These are phyloP conservation scores for Orius laevigatus DNA, from an alignment of 1,140 invertebrate species.

Conservation along the genomic window DNA sequence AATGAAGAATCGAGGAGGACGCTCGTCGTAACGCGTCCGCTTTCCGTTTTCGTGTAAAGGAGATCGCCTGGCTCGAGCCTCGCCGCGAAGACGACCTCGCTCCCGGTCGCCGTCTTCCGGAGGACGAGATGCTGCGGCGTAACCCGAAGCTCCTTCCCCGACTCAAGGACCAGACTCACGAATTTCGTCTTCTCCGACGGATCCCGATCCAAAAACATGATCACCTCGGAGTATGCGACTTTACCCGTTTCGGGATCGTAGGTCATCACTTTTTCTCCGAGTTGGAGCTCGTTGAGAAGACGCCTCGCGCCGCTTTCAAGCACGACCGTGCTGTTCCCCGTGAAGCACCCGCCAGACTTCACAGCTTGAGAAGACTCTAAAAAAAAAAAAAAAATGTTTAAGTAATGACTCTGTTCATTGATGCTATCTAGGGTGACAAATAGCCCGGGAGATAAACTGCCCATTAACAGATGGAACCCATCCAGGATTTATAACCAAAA, in stretches of 20 bases:
- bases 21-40: constrained; percentile 29
- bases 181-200: constrained; percentile 47
- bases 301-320: constrained; percentile 33
- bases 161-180: constrained; percentile 48
- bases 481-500: too few species aligned
- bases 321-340: constrained; percentile 40
- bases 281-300: constrained; percentile 41
- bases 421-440: too few species aligned
- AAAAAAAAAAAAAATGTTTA: constrained; percentile 27
- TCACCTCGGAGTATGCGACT: constrained; percentile 65
- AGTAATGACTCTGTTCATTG: too few species aligned
- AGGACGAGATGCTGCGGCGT: constrained; percentile 72
- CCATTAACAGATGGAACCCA: too few species aligned
- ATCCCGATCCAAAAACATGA: constrained; percentile 75
- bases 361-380: constrained; percentile 78
- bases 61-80: constrained; percentile 33
- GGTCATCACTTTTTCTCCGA: constrained; percentile 72
- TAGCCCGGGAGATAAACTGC: too few species aligned
- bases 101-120: constrained; percentile 11
- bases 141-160: constrained; percentile 50
- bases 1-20: constrained; percentile 26
- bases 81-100: constrained; percentile 34
- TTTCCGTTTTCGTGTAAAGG: constrained; percentile 19
- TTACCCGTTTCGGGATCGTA: constrained; percentile 41
- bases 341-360: constrained; percentile 69